These are phyloP conservation scores for Sylvilagus floridanus DNA, from an alignment of 2,797 vertebrate species.

Conservation along the genomic window DNA sequence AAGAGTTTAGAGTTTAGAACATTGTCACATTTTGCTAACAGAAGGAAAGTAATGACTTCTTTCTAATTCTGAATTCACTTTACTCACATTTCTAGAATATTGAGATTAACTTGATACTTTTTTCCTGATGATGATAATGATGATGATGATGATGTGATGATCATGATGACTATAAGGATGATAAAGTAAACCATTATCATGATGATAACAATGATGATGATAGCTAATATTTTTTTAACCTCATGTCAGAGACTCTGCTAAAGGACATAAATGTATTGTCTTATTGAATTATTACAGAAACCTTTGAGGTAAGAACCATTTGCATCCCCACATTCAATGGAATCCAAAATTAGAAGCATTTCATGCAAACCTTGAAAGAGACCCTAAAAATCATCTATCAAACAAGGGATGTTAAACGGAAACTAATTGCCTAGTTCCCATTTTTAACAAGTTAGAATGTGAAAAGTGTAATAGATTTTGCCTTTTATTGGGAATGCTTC, in stretches of 20 bases:
- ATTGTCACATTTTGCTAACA: slow-evolving; percentile 4
- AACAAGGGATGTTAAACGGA: slow-evolving; percentile 58
- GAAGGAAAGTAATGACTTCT: slow-evolving; percentile 17
- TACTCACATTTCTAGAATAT: slow-evolving; percentile 41
- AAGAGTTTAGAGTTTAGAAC: slow-evolving; percentile 49
- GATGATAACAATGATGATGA: not conserved
- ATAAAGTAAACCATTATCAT: not conserved
- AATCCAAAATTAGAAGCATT: slow-evolving; percentile 65
- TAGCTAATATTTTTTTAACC: slow-evolving; percentile 39
- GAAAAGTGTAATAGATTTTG: slow-evolving; percentile 30
- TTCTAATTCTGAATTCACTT: slow-evolving; percentile 43
- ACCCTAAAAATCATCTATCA: slow-evolving; percentile 48
- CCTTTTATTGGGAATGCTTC: slow-evolving; percentile 59
- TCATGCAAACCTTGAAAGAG: slow-evolving; percentile 61
- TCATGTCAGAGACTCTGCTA: not conserved
- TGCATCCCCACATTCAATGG: slow-evolving; percentile 9
- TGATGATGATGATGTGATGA: not conserved
- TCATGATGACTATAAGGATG: not conserved
- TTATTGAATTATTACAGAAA: slow-evolving; percentile 42
- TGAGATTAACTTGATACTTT: slow-evolving; percentile 2
- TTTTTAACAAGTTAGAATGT: slow-evolving; percentile 64
- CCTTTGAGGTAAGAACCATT: slow-evolving; percentile 62
- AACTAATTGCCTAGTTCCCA: slow-evolving; percentile 46
- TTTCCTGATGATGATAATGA: not conserved
- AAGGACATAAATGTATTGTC: slow-evolving; percentile 16